A percentile compares a stretch with the other conserved stretches of the same genome.
These are phyloP conservation scores for Aradophagus sp. DNA, from an alignment of 1,140 invertebrate genomes.

Conservation along the genomic window DNA sequence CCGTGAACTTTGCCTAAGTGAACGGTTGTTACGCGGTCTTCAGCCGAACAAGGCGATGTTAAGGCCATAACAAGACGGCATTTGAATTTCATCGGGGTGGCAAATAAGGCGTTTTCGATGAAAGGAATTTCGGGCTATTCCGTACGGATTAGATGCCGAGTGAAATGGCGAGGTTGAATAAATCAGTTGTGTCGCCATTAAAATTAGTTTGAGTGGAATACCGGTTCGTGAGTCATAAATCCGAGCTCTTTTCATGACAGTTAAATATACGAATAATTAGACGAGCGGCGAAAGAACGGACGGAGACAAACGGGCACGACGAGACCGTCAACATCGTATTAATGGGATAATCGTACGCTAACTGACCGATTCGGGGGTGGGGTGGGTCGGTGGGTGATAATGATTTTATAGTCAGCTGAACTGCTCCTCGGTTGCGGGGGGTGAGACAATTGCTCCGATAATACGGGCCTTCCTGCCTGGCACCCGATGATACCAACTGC, in stretches of 20 bases:
- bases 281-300: constrained; percentile 62
- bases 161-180: constrained; percentile 17
- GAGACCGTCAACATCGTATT: constrained; percentile 65
- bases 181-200: constrained; percentile 38
- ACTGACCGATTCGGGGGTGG: constrained; percentile 59
- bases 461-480: constrained; percentile 74
- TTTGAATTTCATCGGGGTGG: not conserved
- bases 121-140: too few relatives aligned
- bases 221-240: constrained; percentile 41
- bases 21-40: too few relatives aligned
- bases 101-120: too few relatives aligned
- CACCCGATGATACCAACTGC: constrained; percentile 73
- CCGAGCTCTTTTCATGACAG: constrained; percentile 54
- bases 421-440: constrained; percentile 60
- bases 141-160: constrained; percentile 2
- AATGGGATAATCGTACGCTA: constrained; percentile 72
- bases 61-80: too few relatives aligned
- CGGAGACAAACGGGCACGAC: constrained; percentile 59
- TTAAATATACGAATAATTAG: constrained; percentile 72
- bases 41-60: too few relatives aligned
- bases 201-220: constrained; percentile 33
- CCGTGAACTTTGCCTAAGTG: too few relatives aligned
- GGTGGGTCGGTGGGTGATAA: constrained; percentile 69
- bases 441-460: constrained; percentile 74
- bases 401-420: constrained; percentile 74